Evolutionary conservation across 92 coral and sea anemone species (phyloP), one percentile per base, ranked within the genome.

Genomic region (Zoanthus sansibaricus): DNA sequence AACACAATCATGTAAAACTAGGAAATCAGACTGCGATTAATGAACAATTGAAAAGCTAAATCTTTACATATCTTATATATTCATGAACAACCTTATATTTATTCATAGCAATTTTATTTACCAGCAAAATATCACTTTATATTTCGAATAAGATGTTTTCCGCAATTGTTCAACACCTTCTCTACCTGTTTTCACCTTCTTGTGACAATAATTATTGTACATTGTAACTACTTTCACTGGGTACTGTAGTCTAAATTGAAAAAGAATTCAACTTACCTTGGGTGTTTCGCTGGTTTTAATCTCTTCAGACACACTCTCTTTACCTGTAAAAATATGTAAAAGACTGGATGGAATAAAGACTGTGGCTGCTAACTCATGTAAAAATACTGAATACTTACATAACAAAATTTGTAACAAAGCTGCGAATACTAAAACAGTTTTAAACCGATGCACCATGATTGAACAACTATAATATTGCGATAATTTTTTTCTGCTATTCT

Each of bases 301-400:
- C 6, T 80, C 75, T 18, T 78, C 71, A 30, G 56, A 31, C 42
- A 21, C 42, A 42, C 62, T 61, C 25, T 80, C 62, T 25, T 80
- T 74, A 49, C 85, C 85, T 80, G 25, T 12, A 13, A 61, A 80
- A 61, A 46, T 46, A 56, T 44, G 21, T 5, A 21, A 46, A 48
- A 6, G 11, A 45, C 42, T 44, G 20, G 14, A 6, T 37, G 42
- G 71, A 32, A 31, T 78, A 42, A 79, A 37, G 5, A 18, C 67
- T 37, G 25, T 25, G 30, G 9, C 55, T 49, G 55, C 9, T 1
- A 64, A 20, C 4, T 30, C 12, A 33, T 44, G 46, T 30, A 62
- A 18, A 5, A 64, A 16, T 25, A 78, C 32, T 37, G 42, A 3
- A 44, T 80, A 80, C 85, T 80, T 42, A 80, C 85, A 80, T 15